Evolutionary conservation across 2,888 invertebrate species (phyloP), one percentile per base, ranked within the genome.

Genomic region (Phlogophora meticulosa): DNA sequence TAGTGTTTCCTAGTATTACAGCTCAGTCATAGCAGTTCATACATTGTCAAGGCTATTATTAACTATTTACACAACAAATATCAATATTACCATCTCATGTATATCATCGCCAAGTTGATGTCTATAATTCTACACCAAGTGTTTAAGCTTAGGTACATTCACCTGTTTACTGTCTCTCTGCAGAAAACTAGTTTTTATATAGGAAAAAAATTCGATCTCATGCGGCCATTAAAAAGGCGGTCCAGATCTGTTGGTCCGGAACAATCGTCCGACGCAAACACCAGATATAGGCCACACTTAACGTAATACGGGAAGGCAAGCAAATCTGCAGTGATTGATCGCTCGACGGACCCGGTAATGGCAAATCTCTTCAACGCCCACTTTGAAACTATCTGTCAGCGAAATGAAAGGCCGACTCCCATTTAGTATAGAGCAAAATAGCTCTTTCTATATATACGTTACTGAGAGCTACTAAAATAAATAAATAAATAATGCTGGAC

Each of bases 241-340:
- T 20, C 0, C 10, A 22, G 7, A 13, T 49, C 4, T 46, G 51
- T 52, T 57, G 17, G 40, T 32, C 42, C 68, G 48, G 66, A 67
- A 42, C 48, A 49, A 69, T 17, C 32, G 42, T 20, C 43, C 43
- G 24, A 13, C 17, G 22, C 36, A 38, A 36, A 46, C 15, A 7
- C 17, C 9, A 38, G 17, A 52, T 4, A 43, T 11, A 59, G 10
- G n/a, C 48, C 49, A 38, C 45, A 60, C 58, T 53, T 68, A 67
- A 68, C 71, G 77, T 68, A 74, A 55, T 49, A 56, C 57, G 53
- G 61, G 61, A 74, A 61, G 68, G 69, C 49, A 63, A 81, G 71
- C 72, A 76, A 79, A 80, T 80, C 76, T 69, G 52, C 53, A 63
- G 74, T 91, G 92, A 92, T 92, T 90, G 92, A 92, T 92, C 87